A percentile compares a stretch with the other conserved stretches of the same genome.
phyloP scores from a whole-genome alignment of 1,140 invertebrate species.

The Xylocopa sonorina region DNA sequence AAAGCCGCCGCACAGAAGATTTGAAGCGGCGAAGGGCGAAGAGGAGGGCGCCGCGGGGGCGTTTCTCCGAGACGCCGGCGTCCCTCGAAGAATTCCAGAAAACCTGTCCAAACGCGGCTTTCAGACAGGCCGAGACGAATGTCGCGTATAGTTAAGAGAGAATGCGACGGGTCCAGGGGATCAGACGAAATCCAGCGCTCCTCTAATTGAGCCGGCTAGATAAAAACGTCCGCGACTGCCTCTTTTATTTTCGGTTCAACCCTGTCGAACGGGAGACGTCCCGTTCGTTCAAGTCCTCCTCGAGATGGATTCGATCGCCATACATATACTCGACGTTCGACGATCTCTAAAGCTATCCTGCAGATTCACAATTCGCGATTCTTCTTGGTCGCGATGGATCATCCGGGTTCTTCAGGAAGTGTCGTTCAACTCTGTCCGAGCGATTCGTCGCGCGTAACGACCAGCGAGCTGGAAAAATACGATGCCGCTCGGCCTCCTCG shows the following conservation, averaged over 20 bases:
- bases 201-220: constrained; percentile 27
- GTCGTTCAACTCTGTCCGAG: not conserved
- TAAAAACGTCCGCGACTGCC: not conserved
- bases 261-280: not conserved
- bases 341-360: not conserved
- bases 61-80: not conserved
- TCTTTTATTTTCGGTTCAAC: constrained; percentile 6
- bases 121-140: constrained; percentile 18
- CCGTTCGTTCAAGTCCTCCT: not conserved
- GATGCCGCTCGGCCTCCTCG: not conserved
- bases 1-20: not conserved
- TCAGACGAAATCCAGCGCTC: not conserved
- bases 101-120: constrained; percentile 62
- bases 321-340: no score
- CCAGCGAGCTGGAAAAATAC: not conserved
- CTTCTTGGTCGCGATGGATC: not conserved
- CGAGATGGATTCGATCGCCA: not conserved
- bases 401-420: not conserved
- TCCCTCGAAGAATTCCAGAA: constrained; percentile 58
- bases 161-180: no score
- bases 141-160: constrained; percentile 4
- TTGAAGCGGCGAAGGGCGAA: no score
- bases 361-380: not conserved
- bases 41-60: not conserved
- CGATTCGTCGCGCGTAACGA: not conserved